Conservation (phyloP, 2,888 invertebrate species). For the Seira ritae region DNA sequence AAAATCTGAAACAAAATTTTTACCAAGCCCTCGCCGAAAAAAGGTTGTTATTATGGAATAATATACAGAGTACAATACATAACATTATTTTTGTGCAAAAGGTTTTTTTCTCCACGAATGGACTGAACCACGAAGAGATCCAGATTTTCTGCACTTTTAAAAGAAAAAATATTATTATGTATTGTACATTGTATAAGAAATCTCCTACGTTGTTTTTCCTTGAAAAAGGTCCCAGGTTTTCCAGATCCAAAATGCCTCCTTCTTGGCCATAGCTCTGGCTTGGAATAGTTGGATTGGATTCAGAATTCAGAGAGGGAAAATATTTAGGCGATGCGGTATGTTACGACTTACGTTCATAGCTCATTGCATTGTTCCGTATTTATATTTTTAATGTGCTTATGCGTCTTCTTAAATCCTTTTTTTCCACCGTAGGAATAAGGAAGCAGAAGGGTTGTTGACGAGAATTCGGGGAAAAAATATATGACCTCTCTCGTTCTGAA, state of each 20-base stretch:
- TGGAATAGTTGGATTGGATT: too few species aligned
- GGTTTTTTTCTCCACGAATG: not conserved
- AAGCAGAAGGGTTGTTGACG: not conserved
- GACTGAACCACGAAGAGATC: too few species aligned
- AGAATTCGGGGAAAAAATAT: not conserved
- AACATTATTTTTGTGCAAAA: not conserved
- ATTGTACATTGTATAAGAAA: not conserved
- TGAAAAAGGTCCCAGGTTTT: not conserved
- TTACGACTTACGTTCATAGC: too few species aligned
- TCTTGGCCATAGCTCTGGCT: too few species aligned
- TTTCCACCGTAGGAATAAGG: not conserved
- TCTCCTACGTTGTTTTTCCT: not conserved
- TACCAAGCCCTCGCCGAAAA: not conserved
- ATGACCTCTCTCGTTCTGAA: not conserved
- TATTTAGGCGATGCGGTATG: too few species aligned
- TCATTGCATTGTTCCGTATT: too few species aligned
- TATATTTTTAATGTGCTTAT: not conserved
- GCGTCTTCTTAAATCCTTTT: not conserved
- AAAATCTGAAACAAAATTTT: conserved; percentile 5
- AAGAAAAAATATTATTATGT: too few species aligned
- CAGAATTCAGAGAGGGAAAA: too few species aligned
- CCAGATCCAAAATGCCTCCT: not conserved
- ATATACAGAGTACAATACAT: too few species aligned
- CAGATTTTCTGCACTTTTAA: too few species aligned
- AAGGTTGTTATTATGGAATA: not conserved